Conservation (phyloP, 2,113 vertebrate species). For the Triplophysa dalaica region DNA sequence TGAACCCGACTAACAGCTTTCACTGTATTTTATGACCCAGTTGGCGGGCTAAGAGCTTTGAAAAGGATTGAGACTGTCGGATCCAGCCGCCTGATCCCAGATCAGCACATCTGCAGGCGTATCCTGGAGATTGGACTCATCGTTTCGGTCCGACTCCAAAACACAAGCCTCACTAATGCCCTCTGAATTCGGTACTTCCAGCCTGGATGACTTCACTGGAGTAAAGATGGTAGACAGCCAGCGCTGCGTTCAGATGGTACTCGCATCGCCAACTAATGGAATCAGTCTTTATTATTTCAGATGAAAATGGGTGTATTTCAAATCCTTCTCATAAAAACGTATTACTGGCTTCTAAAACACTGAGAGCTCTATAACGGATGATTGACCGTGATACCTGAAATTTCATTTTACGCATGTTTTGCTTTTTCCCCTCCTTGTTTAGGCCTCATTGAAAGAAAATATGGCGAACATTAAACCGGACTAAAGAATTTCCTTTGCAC, state of each 20-base stretch:
- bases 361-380: conserved; percentile 26
- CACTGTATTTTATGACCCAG: conserved; percentile 10
- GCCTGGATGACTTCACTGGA: conserved; percentile 21
- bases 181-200: conserved; percentile 15
- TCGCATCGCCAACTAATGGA: conserved; percentile 4
- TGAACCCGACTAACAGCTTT: conserved; percentile 22
- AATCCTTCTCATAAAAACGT: conserved; percentile 29
- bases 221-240: not conserved
- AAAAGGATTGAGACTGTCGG: conserved; percentile 22
- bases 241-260: not conserved
- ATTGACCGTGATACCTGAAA: conserved; percentile 37
- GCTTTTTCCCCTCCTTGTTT: conserved; percentile 13
- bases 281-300: conserved; percentile 36
- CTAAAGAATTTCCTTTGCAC: not conserved
- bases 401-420: conserved; percentile 6
- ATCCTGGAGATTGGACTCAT: conserved; percentile 8
- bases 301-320: conserved; percentile 36
- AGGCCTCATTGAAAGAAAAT: conserved; percentile 18
- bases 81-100: conserved; percentile 20
- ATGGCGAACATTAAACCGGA: conserved; percentile 27
- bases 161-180: conserved; percentile 29
- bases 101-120: conserved; percentile 37
- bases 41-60: conserved; percentile 25
- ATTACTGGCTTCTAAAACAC: conserved; percentile 27
- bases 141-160: conserved; percentile 38